A percentile compares a stretch with the other conserved stretches of the same genome.
Evolutionary conservation across 2,113 vertebrate genomes (phyloP).

Genomic region (Spizaetus ornatus): DNA sequence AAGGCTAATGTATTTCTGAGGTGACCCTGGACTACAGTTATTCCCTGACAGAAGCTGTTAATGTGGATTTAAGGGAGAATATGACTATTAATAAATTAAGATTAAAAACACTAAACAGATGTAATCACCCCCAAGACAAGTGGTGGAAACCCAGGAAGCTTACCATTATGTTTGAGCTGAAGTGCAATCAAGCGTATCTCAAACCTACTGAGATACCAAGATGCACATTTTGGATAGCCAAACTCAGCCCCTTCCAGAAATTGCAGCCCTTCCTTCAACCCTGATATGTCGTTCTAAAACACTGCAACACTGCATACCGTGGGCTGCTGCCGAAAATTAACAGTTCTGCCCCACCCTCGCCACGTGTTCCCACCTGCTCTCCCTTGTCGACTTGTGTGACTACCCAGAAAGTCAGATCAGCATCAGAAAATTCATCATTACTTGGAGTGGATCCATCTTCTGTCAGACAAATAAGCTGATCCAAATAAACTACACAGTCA

Average conservation of each 20-base stretch:
- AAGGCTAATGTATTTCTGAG: slow-evolving; percentile 23
- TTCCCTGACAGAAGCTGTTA: background rate
- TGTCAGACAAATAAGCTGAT: background rate
- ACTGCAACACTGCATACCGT: background rate
- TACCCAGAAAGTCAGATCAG: background rate
- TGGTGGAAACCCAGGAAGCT: background rate
- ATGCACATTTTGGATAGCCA: background rate
- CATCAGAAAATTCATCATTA: background rate
- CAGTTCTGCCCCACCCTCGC: background rate
- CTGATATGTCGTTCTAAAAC: rapidly evolving
- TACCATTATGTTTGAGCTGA: background rate
- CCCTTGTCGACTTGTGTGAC: background rate
- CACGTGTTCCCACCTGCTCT: background rate
- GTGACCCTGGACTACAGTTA: background rate
- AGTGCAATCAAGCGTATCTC: background rate
- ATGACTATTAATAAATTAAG: background rate
- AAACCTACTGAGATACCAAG: background rate
- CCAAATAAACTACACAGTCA: background rate
- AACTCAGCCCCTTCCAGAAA: background rate
- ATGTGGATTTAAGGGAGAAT: background rate
- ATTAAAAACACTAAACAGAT: background rate
- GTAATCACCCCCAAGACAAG: background rate
- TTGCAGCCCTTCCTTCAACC: background rate
- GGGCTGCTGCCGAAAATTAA: rapidly evolving
- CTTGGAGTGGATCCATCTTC: background rate